phyloP scores from a whole-genome alignment of 64 coral and sea anemone genomes.

The Anthopleura sola region DNA sequence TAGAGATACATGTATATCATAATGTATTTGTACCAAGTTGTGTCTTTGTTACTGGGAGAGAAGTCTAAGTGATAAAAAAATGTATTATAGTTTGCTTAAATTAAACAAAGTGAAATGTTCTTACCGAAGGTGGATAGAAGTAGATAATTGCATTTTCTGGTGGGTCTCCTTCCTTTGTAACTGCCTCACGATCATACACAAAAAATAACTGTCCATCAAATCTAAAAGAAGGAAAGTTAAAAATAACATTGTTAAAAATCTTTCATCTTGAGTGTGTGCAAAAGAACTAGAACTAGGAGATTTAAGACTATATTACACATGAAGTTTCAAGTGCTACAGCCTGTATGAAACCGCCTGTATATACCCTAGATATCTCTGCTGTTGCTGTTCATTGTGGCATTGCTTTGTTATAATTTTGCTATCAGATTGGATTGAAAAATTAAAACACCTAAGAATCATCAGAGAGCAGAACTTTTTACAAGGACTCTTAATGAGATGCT shows the following conservation, averaged over 20 bases:
- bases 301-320: no score
- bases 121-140: constrained; percentile 92
- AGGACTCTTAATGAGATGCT: no score
- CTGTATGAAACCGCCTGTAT: no score
- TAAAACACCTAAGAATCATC: background rate
- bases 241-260: background rate
- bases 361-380: background rate
- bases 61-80: background rate
- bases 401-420: background rate
- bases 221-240: constrained; percentile 25
- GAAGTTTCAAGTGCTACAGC: background rate
- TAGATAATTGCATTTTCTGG: constrained; percentile 95
- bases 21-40: no score
- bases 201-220: constrained; percentile 92
- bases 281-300: no score
- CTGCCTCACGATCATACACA: constrained; percentile 87
- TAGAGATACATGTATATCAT: no score
- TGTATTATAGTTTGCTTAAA: background rate
- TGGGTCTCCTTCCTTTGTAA: constrained; percentile 79
- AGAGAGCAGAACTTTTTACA: background rate
- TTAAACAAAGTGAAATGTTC: background rate
- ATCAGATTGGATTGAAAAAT: background rate
- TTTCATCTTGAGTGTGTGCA: background rate
- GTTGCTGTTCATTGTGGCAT: background rate
- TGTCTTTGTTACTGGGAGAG: no score